Evolutionary conservation across 2,113 vertebrate genomes (phyloP).

Genomic region (Atrichornis clamosus): DNA sequence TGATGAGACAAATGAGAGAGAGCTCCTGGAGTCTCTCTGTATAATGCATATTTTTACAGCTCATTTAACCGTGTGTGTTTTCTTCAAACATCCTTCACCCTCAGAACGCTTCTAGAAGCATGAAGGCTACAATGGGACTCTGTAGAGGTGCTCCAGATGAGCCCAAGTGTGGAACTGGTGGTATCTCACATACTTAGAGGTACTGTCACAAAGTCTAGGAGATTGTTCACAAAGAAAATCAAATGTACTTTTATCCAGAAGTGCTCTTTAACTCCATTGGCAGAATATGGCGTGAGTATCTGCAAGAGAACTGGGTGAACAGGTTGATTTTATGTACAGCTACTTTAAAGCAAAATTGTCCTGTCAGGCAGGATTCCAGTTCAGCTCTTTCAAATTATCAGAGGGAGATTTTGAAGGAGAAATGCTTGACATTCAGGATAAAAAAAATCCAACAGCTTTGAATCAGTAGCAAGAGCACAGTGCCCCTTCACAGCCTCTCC

Average conservation of each 20-base stretch:
- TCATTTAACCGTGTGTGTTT: background rate
- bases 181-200: background rate
- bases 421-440: background rate
- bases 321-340: background rate
- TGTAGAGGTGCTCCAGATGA: background rate
- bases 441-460: background rate
- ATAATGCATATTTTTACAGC: constrained; percentile 22
- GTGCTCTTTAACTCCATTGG: background rate
- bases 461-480: background rate
- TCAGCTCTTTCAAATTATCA: background rate
- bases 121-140: background rate
- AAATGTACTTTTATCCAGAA: background rate
- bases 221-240: background rate
- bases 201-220: background rate
- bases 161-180: background rate
- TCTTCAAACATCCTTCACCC: background rate
- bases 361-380: background rate
- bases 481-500: background rate
- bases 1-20: constrained; percentile 43
- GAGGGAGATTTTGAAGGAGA: background rate
- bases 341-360: background rate
- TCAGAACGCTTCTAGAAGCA: background rate
- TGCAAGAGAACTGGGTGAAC: background rate
- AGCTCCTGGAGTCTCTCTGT: background rate
- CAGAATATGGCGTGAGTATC: background rate